Evolutionary conservation across 1,140 invertebrate genomes (phyloP).

Genomic region (Camponotus pennsylvanicus): DNA sequence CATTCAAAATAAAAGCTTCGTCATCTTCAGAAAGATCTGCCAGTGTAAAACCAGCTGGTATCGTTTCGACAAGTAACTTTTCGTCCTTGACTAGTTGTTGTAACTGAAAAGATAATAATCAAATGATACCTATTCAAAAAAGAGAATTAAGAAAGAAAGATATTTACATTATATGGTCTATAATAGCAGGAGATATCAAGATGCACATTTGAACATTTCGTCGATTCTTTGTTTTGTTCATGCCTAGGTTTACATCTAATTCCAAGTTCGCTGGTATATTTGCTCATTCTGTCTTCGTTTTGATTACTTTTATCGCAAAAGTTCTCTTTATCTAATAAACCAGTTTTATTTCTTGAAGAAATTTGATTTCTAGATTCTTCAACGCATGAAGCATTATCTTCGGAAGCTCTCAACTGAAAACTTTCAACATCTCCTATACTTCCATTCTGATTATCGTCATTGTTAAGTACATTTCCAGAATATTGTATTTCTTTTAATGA

Average conservation of each 20-base stretch:
- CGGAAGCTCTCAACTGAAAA: not conserved
- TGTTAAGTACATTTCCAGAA: not conserved
- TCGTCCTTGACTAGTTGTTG: slow-evolving; percentile 12
- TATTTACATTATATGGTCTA: slow-evolving; percentile 41
- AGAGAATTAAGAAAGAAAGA: too few species aligned
- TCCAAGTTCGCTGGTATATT: not conserved
- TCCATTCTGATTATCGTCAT: not conserved
- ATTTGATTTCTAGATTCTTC: not conserved
- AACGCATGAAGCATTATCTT: not conserved
- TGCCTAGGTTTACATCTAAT: not conserved
- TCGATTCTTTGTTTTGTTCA: not conserved
- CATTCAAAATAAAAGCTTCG: slow-evolving; percentile 37
- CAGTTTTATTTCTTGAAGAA: not conserved
- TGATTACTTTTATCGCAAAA: not conserved
- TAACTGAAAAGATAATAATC: slow-evolving; percentile 14
- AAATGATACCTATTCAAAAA: not conserved
- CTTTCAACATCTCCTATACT: not conserved
- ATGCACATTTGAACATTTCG: not conserved
- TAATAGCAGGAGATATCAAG: not conserved
- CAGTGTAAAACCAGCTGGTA: slow-evolving; percentile 21
- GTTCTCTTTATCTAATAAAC: not conserved
- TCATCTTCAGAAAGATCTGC: slow-evolving; percentile 27
- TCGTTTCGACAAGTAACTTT: slow-evolving; percentile 14
- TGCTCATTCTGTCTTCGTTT: not conserved
- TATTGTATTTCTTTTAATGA: not conserved